Percentiles rank a stretch among this genome's conserved stretches.
phyloP scores from a whole-genome alignment of 2,888 invertebrate species.

The Brachyopa scutellaris region DNA sequence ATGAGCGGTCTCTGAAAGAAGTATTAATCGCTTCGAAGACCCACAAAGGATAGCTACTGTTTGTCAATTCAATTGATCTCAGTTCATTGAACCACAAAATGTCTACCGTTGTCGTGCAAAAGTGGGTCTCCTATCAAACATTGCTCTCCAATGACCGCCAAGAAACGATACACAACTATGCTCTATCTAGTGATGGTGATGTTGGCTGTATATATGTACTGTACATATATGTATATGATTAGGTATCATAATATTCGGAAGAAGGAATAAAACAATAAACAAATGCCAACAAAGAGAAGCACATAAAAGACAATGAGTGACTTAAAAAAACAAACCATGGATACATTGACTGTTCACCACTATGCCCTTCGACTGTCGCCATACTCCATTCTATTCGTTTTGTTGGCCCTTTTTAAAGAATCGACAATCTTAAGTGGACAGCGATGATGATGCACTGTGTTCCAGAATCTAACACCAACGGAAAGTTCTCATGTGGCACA shows the following conservation, averaged over 20 bases:
- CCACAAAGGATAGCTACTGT: too few species aligned
- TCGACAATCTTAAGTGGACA: conserved; percentile 35
- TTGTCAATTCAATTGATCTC: too few species aligned
- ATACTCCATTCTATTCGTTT: background rate
- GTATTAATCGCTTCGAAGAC: too few species aligned
- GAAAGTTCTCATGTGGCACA: conserved; percentile 43
- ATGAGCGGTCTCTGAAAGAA: too few species aligned
- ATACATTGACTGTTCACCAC: conserved; percentile 29
- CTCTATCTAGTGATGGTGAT: background rate
- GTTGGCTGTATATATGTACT: conserved; percentile 10
- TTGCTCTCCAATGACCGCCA: too few species aligned
- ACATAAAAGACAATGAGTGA: too few species aligned
- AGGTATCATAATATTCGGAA: conserved; percentile 33
- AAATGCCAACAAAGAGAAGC: conserved; percentile 22
- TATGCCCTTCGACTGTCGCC: too few species aligned
- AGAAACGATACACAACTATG: too few species aligned
- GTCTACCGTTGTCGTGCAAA: too few species aligned
- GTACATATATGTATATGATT: too few species aligned
- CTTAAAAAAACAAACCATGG: conserved; percentile 11
- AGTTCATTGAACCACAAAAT: conserved; percentile 16
- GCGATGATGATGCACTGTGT: conserved; percentile 24
- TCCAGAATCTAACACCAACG: conserved; percentile 43
- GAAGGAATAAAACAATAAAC: conserved; percentile 51
- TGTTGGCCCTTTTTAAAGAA: conserved; percentile 32
- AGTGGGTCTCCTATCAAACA: too few species aligned